A percentile compares a stretch with the other conserved stretches of the same genome.
Conservation (phyloP, 2,113 vertebrate species). For the Onychostoma macrolepis region DNA sequence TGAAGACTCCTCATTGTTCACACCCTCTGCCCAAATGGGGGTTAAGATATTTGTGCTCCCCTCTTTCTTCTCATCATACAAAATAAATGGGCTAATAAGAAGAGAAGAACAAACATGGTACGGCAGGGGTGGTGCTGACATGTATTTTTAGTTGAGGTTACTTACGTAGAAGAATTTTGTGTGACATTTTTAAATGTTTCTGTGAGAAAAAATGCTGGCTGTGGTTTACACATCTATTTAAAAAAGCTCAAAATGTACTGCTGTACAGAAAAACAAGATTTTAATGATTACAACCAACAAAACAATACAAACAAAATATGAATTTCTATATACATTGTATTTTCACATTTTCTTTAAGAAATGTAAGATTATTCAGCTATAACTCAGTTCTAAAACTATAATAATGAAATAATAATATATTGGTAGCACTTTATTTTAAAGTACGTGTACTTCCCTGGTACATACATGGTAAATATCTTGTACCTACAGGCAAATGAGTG, state of each 20-base stretch:
- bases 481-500: no score
- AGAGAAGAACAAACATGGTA: neutral
- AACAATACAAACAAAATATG: neutral
- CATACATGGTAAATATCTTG: no score
- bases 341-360: neutral
- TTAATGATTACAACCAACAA: neutral
- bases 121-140: neutral
- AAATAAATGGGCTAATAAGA: neutral
- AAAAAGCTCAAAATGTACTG: neutral
- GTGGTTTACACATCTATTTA: neutral
- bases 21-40: slow-evolving; percentile 30
- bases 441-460: no score
- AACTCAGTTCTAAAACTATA: neutral
- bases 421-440: no score
- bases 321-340: neutral
- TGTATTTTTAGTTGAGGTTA: neutral
- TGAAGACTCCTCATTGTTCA: slow-evolving; percentile 56
- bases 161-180: neutral
- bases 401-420: neutral
- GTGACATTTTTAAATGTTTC: neutral
- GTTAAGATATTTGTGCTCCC: slow-evolving; percentile 9
- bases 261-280: neutral
- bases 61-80: neutral
- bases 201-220: neutral
- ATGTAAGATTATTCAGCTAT: neutral